Base-by-base conservation (phyloP, 2,113 vertebrate species). In the Pollachius pollachius region DNA sequence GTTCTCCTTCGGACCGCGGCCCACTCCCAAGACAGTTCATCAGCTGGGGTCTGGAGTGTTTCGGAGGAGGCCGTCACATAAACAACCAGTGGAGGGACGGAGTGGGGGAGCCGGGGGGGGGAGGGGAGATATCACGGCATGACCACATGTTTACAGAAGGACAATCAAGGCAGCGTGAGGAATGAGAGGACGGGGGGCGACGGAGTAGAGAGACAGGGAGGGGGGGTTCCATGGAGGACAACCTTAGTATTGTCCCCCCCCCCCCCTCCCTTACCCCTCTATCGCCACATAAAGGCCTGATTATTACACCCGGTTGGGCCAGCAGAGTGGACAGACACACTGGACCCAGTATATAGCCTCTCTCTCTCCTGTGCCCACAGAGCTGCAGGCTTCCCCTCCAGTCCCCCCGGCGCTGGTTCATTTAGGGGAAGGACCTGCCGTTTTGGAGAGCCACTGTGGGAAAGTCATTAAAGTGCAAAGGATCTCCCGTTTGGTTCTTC, bases 391-490 rank as follows among this genome's bases (percentile, higher is more conserved):
- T 13, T 48, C 84, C 84, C 80, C 70, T 81, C 79, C 54, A 62
- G 69, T 69, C 77, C 71, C 69, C 41, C 3, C 79, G n/a, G 30
- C 63, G 56, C 76, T 69, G 48, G 8, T 52, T 34, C 13, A 84
- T 88, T 87, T 85, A 81, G 89, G 70, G 72, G 76, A 57, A 57
- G 57, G 80, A 70, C 69, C 72, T 82, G 82, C 86, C 81, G 81
- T 84, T 85, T 84, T 85, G 68, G 82, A 83, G 80, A 73, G 78
- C 79, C 69, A 74, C 89, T 93, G 91, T 92, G 91, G 91, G 91
- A 92, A 92, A 91, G 90, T 89, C 88, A 92, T 92, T 92, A 87
- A 92, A 90, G 89, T 91, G 89, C 84, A 89, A 89, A 90, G 86
- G 82, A 84, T 88, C 85, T 64, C 86, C 67, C 84, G 81, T 89